Evolutionary conservation across 2,797 vertebrate species (phyloP), one percentile per base, ranked within the genome.

Genomic region (Hephaestus fuliginosus): DNA sequence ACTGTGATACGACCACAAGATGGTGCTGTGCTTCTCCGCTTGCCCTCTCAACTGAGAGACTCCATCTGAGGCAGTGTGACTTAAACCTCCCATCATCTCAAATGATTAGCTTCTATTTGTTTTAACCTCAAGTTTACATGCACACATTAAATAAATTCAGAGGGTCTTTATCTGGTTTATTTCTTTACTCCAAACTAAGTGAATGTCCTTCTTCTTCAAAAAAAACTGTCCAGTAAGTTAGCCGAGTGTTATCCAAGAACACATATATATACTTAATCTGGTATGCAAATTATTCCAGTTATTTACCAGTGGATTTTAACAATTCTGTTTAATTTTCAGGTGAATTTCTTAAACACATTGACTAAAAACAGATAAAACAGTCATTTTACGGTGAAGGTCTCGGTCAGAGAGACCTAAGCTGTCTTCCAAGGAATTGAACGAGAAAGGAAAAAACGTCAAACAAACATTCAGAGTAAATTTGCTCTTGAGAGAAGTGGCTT

Each of bases 11-110:
- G 2, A 76, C 91, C 94, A 95, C 93, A 80, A 93, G 94, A 92
- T 95, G 94, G 93, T 73, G 93, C 91, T 94, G 80, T 89, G 36
- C 13, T 8, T 88, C 85, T 83, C 30, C 11, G 1, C 64, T 84
- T 87, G 48, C 17, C 57, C 53, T 7, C 0, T 72, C 25, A 3
- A 5, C 56, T 14, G 12, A 55, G 17, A 48, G 56, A 44, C 62
- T 60, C 30, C 56, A 7, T 63, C 17, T 44, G n/a, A 73, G 39
- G 60, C 43, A 3, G 28, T 25, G 25, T n/a, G 20, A 57, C 22
- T 43, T 36, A 33, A 33, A 56, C 64, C 53, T 48, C 55, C 49
- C 41, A 11, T 62, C 62, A 58, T 61, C 30, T 49, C 10, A 4
- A 60, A 25, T 57, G 20, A 75, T 49, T 39, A 46, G 44, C 68